phyloP scores from a whole-genome alignment of 2,888 invertebrate species.

The Hemistola chrysoprasaria region DNA sequence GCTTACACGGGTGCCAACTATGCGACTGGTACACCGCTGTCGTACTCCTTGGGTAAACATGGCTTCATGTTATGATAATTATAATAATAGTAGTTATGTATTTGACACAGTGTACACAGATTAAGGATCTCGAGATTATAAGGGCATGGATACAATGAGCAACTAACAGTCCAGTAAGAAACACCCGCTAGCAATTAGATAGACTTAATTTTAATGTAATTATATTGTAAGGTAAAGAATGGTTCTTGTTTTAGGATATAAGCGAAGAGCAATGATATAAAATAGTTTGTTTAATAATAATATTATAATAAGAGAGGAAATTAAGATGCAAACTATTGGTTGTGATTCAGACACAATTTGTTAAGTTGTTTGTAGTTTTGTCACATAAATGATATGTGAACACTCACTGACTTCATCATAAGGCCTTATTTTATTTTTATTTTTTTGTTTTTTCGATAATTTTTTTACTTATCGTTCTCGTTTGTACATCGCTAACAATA shows the following conservation, averaged over 20 bases:
- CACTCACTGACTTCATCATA: conserved; percentile 68
- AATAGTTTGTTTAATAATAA: conserved; percentile 81
- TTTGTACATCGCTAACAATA: conserved; percentile 83
- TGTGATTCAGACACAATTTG: conserved; percentile 82
- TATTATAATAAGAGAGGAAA: conserved; percentile 75
- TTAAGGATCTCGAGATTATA: conserved; percentile 52
- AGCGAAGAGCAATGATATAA: conserved; percentile 81
- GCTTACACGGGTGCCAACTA: too few relatives aligned
- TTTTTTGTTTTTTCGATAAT: conserved; percentile 63
- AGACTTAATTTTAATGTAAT: conserved; percentile 79
- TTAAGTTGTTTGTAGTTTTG: conserved; percentile 77
- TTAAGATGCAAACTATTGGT: conserved; percentile 82
- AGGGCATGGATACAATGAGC: conserved; percentile 55
- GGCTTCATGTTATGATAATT: too few relatives aligned
- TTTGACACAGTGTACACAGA: conserved; percentile 40
- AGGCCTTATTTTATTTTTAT: conserved; percentile 62
- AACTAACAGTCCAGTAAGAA: conserved; percentile 70
- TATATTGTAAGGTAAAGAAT: conserved; percentile 78
- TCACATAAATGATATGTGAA: conserved; percentile 62
- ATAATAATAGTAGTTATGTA: conserved; percentile 8
- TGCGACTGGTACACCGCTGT: too few relatives aligned
- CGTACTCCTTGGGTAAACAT: too few relatives aligned
- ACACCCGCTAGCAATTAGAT: conserved; percentile 79
- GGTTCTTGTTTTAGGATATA: conserved; percentile 80
- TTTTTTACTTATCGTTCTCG: conserved; percentile 77